These are phyloP conservation scores for Neoitamus cyanurus DNA, from an alignment of 2,888 invertebrate species.

Conservation along the genomic window DNA sequence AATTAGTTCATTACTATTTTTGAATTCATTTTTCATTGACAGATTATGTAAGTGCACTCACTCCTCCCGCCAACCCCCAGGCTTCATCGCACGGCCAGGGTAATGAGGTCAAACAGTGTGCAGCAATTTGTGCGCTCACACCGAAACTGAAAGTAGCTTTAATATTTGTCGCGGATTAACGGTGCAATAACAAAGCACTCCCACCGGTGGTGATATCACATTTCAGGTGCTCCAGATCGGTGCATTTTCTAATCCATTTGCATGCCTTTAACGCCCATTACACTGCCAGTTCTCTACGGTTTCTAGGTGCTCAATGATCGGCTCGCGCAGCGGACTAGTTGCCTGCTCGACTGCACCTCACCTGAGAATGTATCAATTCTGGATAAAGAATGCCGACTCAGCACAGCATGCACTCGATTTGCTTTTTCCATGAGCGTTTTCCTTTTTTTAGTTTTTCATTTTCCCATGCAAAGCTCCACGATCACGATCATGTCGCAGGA, in stretches of 20 bases:
- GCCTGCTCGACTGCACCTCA: neutral
- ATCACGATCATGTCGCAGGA: conserved; percentile 1
- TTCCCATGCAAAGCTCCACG: neutral
- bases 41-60: neutral
- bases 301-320: conserved; percentile 10
- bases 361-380: conserved; percentile 22
- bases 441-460: neutral
- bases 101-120: neutral
- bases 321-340: neutral
- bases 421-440: neutral
- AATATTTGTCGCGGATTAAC: neutral
- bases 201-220: neutral
- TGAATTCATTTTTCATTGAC: neutral
- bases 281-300: neutral
- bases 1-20: neutral
- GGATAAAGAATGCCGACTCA: neutral
- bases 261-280: conserved; percentile 26
- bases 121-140: neutral
- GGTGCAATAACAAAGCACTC: conserved; percentile 1
- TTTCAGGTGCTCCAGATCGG: conserved; percentile 15
- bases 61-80: neutral
- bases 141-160: neutral
- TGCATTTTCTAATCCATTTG: conserved; percentile 32
- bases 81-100: neutral
- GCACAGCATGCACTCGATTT: conserved; percentile 5